phyloP scores from a whole-genome alignment of 1,140 invertebrate genomes.

The Drosophila varians region DNA sequence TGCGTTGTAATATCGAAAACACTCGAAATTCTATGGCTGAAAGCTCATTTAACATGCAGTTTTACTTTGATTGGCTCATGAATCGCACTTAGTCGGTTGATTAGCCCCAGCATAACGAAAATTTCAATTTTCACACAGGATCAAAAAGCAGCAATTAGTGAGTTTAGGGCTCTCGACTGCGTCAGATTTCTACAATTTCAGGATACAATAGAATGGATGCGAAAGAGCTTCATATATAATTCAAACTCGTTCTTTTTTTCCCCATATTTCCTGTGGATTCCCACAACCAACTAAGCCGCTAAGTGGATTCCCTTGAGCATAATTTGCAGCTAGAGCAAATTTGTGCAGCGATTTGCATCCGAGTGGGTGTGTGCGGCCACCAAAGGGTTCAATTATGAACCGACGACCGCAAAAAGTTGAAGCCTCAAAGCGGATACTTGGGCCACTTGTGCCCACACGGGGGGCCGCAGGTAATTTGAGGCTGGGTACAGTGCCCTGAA shows the following conservation, averaged over 20 bases:
- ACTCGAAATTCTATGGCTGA: constrained; percentile 33
- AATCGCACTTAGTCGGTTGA: constrained; percentile 35
- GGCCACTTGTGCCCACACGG: constrained; percentile 37
- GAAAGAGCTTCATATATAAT: not conserved
- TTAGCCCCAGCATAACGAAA: constrained; percentile 19
- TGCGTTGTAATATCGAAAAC: constrained; percentile 21
- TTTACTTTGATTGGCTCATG: constrained; percentile 43
- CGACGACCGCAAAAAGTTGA: constrained; percentile 48
- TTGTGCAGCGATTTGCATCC: constrained; percentile 48
- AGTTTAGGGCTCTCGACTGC: not conserved
- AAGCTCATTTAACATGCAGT: constrained; percentile 48
- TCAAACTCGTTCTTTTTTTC: not conserved
- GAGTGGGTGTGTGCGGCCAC: constrained; percentile 31
- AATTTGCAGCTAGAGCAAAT: constrained; percentile 69
- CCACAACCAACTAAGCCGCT: constrained; percentile 24
- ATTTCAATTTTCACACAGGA: constrained; percentile 4
- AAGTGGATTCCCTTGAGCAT: constrained; percentile 48
- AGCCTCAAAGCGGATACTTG: constrained; percentile 57
- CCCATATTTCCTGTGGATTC: too few relatives aligned
- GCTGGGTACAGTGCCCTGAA: constrained; percentile 30
- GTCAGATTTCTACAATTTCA: too few relatives aligned
- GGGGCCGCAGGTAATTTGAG: constrained; percentile 43
- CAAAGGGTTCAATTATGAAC: constrained; percentile 76
- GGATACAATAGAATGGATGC: not conserved
- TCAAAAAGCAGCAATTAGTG: not conserved